Evolutionary conservation across 1,140 invertebrate genomes (phyloP).

Genomic region (Hyphantria cunea): DNA sequence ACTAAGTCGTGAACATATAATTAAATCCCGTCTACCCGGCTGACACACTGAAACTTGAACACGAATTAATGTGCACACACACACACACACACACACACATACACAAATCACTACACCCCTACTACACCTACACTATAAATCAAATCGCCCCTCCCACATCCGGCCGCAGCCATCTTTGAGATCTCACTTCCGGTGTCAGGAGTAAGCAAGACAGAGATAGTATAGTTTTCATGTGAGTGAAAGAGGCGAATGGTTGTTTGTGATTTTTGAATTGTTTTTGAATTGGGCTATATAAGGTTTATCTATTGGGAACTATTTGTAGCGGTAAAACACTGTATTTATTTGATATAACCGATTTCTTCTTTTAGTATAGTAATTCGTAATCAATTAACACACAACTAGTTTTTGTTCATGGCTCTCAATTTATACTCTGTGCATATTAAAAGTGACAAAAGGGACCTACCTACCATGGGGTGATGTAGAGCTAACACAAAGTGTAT

Average conservation of each 20-base stretch:
- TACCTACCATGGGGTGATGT: no score
- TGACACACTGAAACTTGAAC: slow-evolving; percentile 16
- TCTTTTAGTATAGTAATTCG: no score
- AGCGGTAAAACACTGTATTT: no score
- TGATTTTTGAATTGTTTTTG: slow-evolving; percentile 33
- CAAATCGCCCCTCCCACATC: slow-evolving; percentile 70
- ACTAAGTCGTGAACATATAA: slow-evolving; percentile 8
- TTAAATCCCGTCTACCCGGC: neutral
- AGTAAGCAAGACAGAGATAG: slow-evolving; percentile 36
- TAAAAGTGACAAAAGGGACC: no score
- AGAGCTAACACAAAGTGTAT: no score
- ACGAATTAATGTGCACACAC: slow-evolving; percentile 21
- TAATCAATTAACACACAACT: no score
- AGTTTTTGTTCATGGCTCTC: no score
- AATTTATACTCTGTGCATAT: no score
- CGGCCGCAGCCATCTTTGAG: slow-evolving; percentile 76
- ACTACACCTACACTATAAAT: slow-evolving; percentile 60
- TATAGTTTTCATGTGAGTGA: slow-evolving; percentile 32
- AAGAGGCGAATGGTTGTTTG: slow-evolving; percentile 26
- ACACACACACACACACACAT: slow-evolving; percentile 24
- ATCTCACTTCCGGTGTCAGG: slow-evolving; percentile 61
- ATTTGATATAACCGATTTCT: no score
- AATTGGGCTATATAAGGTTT: neutral
- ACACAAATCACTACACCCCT: slow-evolving; percentile 14
- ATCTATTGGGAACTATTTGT: slow-evolving; percentile 5